phyloP scores from a whole-genome alignment of 2,888 invertebrate genomes.

The Acanthosepion esculentum region DNA sequence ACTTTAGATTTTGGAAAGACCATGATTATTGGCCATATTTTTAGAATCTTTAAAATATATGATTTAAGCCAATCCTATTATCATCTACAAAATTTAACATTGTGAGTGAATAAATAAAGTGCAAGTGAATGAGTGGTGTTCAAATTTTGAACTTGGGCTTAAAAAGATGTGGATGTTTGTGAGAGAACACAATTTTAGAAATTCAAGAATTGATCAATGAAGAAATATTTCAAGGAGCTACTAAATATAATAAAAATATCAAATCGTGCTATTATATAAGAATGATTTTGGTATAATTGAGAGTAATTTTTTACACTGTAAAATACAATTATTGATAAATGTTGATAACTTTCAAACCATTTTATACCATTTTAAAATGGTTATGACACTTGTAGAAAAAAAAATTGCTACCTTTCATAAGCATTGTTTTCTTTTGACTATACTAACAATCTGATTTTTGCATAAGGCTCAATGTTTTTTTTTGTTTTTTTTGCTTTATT shows the following conservation, averaged over 20 bases:
- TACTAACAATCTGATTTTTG: not conserved
- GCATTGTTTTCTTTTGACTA: not conserved
- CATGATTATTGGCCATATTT: not conserved
- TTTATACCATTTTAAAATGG: too few relatives aligned
- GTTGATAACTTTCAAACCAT: too few relatives aligned
- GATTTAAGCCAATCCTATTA: not conserved
- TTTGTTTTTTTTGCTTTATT: too few relatives aligned
- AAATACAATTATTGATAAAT: too few relatives aligned
- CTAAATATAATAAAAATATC: not conserved
- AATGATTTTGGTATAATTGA: too few relatives aligned
- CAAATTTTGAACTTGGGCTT: too few relatives aligned
- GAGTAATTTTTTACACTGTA: too few relatives aligned
- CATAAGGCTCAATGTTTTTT: not conserved
- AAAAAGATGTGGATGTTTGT: not conserved
- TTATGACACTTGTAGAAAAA: not conserved
- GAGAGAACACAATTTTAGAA: not conserved
- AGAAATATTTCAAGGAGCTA: not conserved
- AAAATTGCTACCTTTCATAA: not conserved
- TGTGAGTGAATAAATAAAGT: not conserved
- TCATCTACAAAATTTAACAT: not conserved
- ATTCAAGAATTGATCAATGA: not conserved
- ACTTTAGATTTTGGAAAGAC: not conserved
- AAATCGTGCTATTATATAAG: not conserved
- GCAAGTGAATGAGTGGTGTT: not conserved
- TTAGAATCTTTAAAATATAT: not conserved